Evolutionary conservation across 2,113 vertebrate genomes (phyloP).

Genomic region (Ciconia stormi): DNA sequence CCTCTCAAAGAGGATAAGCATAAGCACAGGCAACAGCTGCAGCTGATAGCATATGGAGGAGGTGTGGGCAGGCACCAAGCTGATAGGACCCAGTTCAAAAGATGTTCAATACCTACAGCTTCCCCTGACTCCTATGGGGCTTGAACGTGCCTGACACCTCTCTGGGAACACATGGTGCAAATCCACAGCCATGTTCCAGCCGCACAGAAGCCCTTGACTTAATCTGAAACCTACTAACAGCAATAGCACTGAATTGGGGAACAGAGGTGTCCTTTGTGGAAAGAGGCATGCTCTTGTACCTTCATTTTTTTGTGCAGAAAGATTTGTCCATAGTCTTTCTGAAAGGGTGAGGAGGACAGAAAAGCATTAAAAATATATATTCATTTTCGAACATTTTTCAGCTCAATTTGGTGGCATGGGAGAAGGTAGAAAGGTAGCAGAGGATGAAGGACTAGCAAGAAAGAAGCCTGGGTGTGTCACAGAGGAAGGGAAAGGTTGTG

Average conservation of each 20-base stretch:
- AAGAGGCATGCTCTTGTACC: background rate
- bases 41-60: background rate
- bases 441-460: background rate
- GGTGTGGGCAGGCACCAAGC: background rate
- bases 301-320: background rate
- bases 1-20: background rate
- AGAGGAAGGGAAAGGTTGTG: conserved; percentile 12
- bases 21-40: background rate
- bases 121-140: accelerated
- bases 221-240: background rate
- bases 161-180: background rate
- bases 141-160: background rate
- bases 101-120: background rate
- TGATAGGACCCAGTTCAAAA: background rate
- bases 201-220: background rate
- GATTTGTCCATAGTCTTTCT: background rate
- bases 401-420: background rate
- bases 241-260: background rate
- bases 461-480: conserved; percentile 6
- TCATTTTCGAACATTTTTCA: background rate
- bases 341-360: background rate
- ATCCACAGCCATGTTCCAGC: background rate
- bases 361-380: background rate
- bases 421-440: background rate
- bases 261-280: background rate